Evolutionary conservation across 2,888 invertebrate species (phyloP).

Genomic region (Achlya flavicornis): DNA sequence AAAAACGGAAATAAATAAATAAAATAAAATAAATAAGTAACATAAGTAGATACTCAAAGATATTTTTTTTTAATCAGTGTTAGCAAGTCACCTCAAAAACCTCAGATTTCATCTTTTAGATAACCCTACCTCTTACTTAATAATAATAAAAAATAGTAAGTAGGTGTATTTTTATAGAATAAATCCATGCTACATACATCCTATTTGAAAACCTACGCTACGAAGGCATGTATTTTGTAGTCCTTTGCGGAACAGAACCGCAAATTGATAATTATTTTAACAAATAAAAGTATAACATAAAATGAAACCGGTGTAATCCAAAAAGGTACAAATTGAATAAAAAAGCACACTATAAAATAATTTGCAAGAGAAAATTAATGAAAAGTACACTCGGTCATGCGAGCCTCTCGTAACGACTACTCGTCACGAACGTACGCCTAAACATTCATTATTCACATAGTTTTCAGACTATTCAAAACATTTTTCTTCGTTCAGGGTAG

Average conservation of each 20-base stretch:
- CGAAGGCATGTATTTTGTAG: too few species aligned
- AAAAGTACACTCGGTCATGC: constrained; percentile 55
- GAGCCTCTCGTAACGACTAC: constrained; percentile 46
- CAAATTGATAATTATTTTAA: background rate
- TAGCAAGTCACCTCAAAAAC: too few species aligned
- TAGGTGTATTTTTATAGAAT: too few species aligned
- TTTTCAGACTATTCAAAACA: background rate
- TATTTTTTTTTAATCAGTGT: too few species aligned
- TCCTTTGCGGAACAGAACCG: too few species aligned
- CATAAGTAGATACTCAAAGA: too few species aligned
- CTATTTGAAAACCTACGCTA: background rate
- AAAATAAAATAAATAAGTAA: too few species aligned
- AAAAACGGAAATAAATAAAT: too few species aligned
- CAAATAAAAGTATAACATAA: background rate
- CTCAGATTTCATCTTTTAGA: too few species aligned
- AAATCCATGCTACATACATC: background rate
- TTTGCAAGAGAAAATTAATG: constrained; percentile 52
- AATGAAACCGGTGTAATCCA: background rate
- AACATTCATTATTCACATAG: background rate
- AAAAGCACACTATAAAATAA: constrained; percentile 54
- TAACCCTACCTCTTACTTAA: too few species aligned
- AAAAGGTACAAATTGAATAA: constrained; percentile 22
- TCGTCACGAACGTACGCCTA: constrained; percentile 39
- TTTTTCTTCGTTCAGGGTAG: background rate
- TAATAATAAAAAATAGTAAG: too few species aligned